phyloP scores from a whole-genome alignment of 2,797 vertebrate species.

The Peromyscus aztecus region DNA sequence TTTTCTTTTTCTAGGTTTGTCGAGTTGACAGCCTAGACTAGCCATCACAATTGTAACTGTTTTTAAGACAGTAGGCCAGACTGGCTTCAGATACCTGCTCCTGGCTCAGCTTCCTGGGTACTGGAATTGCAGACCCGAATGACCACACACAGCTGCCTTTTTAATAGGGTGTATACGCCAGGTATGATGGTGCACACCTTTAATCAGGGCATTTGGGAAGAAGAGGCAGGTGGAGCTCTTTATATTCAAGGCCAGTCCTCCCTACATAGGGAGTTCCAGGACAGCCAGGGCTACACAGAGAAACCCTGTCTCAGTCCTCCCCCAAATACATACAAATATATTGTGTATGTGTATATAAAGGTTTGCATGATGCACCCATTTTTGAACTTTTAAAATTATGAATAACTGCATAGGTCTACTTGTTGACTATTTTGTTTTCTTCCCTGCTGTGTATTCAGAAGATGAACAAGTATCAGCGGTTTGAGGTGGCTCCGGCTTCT shows the following conservation, averaged over 20 bases:
- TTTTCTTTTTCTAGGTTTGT: background rate
- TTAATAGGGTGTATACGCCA: background rate
- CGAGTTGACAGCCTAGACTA: background rate
- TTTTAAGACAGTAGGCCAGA: background rate
- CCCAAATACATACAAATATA: background rate
- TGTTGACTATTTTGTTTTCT: slow-evolving; percentile 59
- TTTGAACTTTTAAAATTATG: background rate
- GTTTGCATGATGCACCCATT: background rate
- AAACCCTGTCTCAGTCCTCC: background rate
- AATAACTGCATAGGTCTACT: slow-evolving; percentile 21
- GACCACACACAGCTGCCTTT: background rate
- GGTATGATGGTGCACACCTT: background rate
- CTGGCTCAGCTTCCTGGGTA: background rate
- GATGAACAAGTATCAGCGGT: slow-evolving; percentile 99
- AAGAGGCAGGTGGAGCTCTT: background rate
- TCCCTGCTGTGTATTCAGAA: slow-evolving; percentile 89
- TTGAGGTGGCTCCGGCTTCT: slow-evolving; percentile 90
- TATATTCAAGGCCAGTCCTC: background rate
- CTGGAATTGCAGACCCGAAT: background rate
- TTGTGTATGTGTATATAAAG: background rate
- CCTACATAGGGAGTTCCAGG: background rate
- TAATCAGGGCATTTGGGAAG: background rate
- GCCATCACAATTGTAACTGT: background rate
- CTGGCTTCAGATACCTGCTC: background rate
- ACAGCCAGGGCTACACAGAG: background rate